These are phyloP conservation scores for Malacoctenus gilli DNA, from an alignment of 2,797 vertebrate species.

Conservation along the genomic window DNA sequence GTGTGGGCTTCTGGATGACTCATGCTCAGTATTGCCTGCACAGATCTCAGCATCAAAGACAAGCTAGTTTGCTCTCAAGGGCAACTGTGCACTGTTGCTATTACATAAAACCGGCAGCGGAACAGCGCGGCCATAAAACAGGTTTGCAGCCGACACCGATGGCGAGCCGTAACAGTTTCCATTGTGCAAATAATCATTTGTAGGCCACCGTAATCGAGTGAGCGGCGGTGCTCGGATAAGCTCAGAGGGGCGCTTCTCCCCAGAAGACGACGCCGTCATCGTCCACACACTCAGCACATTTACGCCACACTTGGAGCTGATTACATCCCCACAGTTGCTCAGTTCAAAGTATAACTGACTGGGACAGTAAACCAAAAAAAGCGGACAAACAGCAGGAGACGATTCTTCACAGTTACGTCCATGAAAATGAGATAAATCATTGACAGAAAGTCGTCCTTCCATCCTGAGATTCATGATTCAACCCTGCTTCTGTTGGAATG, in stretches of 20 bases:
- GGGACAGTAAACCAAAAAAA: too few relatives aligned
- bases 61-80: conserved; percentile 73
- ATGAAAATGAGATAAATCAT: too few relatives aligned
- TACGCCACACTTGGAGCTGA: neutral
- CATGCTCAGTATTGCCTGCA: conserved; percentile 73
- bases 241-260: conserved; percentile 7
- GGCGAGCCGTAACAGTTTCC: conserved; percentile 35
- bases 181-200: conserved; percentile 54
- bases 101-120: conserved; percentile 74
- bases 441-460: too few relatives aligned
- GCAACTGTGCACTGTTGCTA: conserved; percentile 67
- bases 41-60: conserved; percentile 74
- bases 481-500: too few relatives aligned
- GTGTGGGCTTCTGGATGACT: conserved; percentile 77
- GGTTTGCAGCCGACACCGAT: conserved; percentile 43
- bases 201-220: conserved; percentile 28
- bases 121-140: conserved; percentile 62
- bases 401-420: too few relatives aligned
- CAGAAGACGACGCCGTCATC: conserved; percentile 2
- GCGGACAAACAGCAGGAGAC: too few relatives aligned
- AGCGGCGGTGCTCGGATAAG: conserved; percentile 17
- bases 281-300: conserved; percentile 14
- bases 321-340: too few relatives aligned
- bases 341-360: too few relatives aligned
- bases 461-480: too few relatives aligned